These are phyloP conservation scores for Melangyna quadrimaculata DNA, from an alignment of 2,888 invertebrate genomes.

Conservation along the genomic window DNA sequence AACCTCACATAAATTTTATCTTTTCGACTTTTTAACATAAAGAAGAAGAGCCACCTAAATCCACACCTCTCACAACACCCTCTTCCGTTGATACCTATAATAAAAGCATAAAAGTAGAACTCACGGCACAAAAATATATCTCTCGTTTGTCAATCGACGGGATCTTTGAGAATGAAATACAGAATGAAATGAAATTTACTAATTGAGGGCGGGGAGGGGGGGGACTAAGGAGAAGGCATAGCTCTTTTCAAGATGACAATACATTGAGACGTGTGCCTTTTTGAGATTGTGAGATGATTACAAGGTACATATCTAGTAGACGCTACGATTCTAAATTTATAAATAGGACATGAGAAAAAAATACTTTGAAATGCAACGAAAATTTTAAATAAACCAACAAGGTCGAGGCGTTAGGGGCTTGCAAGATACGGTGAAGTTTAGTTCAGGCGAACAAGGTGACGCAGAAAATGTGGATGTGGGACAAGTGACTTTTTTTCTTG, in stretches of 20 bases:
- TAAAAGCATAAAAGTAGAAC: conserved; percentile 1
- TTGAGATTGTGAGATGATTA: conserved; percentile 21
- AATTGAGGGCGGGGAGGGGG: too few relatives aligned
- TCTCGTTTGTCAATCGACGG: neutral
- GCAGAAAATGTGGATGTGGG: conserved; percentile 37
- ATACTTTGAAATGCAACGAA: conserved; percentile 30
- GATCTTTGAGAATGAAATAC: neutral
- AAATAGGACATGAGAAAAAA: neutral
- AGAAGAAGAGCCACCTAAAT: neutral
- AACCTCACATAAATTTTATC: neutral
- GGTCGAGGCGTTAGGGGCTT: neutral
- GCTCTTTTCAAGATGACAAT: conserved; percentile 22
- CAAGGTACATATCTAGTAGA: conserved; percentile 28
- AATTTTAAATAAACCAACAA: conserved; percentile 11
- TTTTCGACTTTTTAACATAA: neutral
- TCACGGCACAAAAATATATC: neutral
- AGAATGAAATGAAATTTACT: neutral
- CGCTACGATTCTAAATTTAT: conserved; percentile 30
- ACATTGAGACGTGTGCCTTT: conserved; percentile 44
- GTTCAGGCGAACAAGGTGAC: conserved; percentile 9
- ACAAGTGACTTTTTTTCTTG: conserved; percentile 2
- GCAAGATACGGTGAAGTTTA: neutral
- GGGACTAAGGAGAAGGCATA: neutral
- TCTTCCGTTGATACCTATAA: neutral
- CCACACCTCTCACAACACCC: neutral